phyloP scores from a whole-genome alignment of 64 coral and sea anemone species.

The Montipora capricornis region DNA sequence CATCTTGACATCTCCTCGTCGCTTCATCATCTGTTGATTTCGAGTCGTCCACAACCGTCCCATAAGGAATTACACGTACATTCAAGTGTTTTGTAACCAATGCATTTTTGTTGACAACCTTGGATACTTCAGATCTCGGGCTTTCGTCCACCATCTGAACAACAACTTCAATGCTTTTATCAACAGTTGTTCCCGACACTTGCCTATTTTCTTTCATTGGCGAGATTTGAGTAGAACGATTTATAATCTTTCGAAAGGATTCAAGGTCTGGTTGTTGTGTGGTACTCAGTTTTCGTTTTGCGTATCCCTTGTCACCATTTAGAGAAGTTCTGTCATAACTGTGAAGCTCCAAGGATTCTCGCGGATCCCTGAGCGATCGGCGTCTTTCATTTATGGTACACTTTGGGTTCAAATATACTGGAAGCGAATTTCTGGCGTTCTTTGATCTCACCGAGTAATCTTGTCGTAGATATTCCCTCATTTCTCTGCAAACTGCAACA shows the following conservation, averaged over 20 bases:
- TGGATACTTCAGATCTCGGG: background rate
- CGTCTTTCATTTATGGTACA: conserved; percentile 3
- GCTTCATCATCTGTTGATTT: no score
- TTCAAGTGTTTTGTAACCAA: background rate
- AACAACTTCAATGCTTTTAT: background rate
- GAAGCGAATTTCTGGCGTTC: conserved; percentile 22
- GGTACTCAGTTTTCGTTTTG: background rate
- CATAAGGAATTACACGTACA: background rate
- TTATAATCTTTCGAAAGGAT: background rate
- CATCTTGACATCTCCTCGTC: background rate
- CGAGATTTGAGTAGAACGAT: background rate
- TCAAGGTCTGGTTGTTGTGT: background rate
- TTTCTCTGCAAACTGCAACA: conserved; percentile 3
- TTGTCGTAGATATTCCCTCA: background rate
- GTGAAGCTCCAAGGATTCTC: background rate
- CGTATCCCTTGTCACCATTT: background rate
- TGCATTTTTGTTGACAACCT: background rate
- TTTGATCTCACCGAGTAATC: background rate
- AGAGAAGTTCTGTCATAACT: background rate
- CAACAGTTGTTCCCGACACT: background rate
- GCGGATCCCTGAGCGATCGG: background rate
- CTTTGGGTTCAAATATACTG: background rate
- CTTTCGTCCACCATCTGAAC: background rate
- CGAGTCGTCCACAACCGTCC: background rate
- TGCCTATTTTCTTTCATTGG: background rate